Base-by-base conservation (phyloP, 2,113 vertebrate species). In the Pelvicachromis taeniatus region DNA sequence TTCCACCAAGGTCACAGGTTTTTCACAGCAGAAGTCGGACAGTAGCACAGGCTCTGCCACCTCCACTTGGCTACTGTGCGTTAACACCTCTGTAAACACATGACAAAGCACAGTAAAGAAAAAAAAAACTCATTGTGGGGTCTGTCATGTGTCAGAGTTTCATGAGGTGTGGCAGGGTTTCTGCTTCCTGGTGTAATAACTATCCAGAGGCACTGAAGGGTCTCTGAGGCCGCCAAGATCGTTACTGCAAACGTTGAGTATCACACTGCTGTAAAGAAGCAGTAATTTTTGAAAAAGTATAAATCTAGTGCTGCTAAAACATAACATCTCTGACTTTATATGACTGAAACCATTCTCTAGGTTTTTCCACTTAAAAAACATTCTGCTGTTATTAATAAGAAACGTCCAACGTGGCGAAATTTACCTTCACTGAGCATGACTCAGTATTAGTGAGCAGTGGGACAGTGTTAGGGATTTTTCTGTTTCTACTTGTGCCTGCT, bases 61-160 rank as follows among this genome's bases (percentile, higher is more conserved):
- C 54, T 83, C 54, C 58, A 10, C 82, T 52, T 38, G 6, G 16
- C 33, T 70, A 7, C 81, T 48, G n/a, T 7, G 33, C 52, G 23
- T 92, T 87, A 88, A 87, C 88, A 84, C 86, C 59, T 85, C 82
- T 59, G 68, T 65, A 56, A 58, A 78, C 75, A 86, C 81, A 65
- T 53, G 70, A 63, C 17, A 9, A 8, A 86, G 26, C 73, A 54
- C 78, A 77, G 48, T 52, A 48, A 63, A 65, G 33, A 63, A 38
- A 63, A 35, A 63, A 35, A 63, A 19, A 42, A 16, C 14, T 56
- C 58, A 52, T 54, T 77, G 81, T 12, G 14, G 29, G 53, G 29
- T 85, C 77, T 81, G 80, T 48, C 63, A 53, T 19, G 35, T 87
- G 86, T 89, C 80, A 75, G 19, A 83, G 53, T 90, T 90, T 92